Conservation (phyloP, 2,888 invertebrate species). For the Autographa pulchrina region DNA sequence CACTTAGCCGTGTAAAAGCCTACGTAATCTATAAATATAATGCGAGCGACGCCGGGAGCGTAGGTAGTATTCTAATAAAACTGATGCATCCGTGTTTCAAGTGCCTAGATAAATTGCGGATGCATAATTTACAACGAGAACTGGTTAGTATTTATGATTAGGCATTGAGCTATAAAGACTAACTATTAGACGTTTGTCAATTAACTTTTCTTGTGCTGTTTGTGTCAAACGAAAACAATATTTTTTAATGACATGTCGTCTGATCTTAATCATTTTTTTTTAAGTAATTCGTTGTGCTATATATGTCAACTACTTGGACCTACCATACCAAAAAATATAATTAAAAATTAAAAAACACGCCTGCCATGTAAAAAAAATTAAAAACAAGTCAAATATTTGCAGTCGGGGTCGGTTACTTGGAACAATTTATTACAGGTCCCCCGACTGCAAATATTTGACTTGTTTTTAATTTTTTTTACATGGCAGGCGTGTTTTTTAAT, state of each 20-base stretch:
- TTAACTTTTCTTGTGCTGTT: conserved; percentile 15
- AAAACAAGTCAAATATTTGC: too few species aligned
- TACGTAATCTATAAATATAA: conserved; percentile 22
- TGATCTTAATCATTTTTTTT: too few species aligned
- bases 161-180: conserved; percentile 19
- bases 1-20: not conserved
- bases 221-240: not conserved
- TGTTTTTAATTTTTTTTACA: too few species aligned
- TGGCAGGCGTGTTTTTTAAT: too few species aligned
- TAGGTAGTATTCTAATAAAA: conserved; percentile 39
- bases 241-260: not conserved
- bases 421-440: too few species aligned
- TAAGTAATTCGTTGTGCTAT: too few species aligned
- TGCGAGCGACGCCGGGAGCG: conserved; percentile 8
- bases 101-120: conserved; percentile 35
- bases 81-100: conserved; percentile 45
- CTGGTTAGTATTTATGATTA: conserved; percentile 40
- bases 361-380: too few species aligned
- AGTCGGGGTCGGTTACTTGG: too few species aligned
- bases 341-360: too few species aligned
- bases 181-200: conserved; percentile 26
- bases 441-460: too few species aligned
- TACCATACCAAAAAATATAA: too few species aligned
- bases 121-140: conserved; percentile 49
- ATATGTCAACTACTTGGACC: too few species aligned